These are phyloP conservation scores for Leptobrachium leishanense DNA, from an alignment of 2,113 vertebrate species.

Conservation along the genomic window DNA sequence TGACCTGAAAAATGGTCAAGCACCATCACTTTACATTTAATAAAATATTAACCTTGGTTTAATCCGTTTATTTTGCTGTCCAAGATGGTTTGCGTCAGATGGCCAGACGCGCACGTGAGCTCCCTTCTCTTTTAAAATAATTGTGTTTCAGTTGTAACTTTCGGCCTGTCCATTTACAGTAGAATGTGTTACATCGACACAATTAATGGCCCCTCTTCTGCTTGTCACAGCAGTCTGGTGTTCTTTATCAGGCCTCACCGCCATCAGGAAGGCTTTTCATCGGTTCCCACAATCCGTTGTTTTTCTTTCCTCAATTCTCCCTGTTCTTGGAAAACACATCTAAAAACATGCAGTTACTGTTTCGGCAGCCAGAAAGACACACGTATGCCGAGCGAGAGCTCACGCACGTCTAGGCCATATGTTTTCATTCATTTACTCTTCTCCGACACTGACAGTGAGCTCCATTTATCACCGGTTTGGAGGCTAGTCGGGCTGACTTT, in stretches of 20 bases:
- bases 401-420: background rate
- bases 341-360: conserved; percentile 34
- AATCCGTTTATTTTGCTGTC: background rate
- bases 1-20: too few relatives aligned
- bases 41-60: too few relatives aligned
- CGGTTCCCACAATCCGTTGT: background rate
- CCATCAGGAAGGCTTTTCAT: background rate
- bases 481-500: too few relatives aligned
- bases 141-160: background rate
- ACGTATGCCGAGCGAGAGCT: background rate
- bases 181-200: background rate
- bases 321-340: conserved; percentile 27
- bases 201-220: background rate
- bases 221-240: conserved; percentile 27
- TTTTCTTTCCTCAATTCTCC: conserved; percentile 12
- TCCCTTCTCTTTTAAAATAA: background rate
- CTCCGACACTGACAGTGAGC: too few relatives aligned
- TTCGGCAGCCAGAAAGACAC: conserved; percentile 3
- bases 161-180: background rate
- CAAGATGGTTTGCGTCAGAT: conserved; percentile 7
- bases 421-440: background rate
- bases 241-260: conserved; percentile 7
- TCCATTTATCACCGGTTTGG: too few relatives aligned
- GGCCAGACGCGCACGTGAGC: background rate
- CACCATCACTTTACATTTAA: too few relatives aligned